phyloP scores from a whole-genome alignment of 2,113 vertebrate species.

The Eulemur macaco region DNA sequence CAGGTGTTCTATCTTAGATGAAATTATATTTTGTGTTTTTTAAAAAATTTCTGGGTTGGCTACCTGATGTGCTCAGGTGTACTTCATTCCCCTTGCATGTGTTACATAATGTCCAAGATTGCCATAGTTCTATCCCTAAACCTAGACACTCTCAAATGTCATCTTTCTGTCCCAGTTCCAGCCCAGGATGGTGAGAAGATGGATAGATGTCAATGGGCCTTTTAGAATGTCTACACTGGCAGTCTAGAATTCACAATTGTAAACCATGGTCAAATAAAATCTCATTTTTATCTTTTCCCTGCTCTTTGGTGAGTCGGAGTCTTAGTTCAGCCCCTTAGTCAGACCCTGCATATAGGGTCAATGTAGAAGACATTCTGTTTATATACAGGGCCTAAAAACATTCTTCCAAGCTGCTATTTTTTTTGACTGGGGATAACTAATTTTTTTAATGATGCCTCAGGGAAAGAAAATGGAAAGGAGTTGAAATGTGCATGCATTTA shows the following conservation, averaged over 20 bases:
- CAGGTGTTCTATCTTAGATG: not conserved
- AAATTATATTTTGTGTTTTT: not conserved
- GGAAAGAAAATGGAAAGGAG: not conserved
- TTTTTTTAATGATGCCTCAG: not conserved
- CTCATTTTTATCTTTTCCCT: not conserved
- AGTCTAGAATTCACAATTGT: not conserved
- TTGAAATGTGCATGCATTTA: not conserved
- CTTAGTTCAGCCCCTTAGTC: not conserved
- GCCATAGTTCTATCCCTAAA: not conserved
- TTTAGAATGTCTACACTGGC: not conserved
- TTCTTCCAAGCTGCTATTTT: not conserved
- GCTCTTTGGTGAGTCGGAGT: not conserved
- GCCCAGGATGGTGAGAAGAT: not conserved
- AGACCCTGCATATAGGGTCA: not conserved
- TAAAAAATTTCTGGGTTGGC: not conserved
- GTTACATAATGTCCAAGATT: not conserved
- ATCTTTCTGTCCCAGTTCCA: not conserved
- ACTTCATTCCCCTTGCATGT: not conserved
- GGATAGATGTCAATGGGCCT: not conserved
- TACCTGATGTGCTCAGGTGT: not conserved
- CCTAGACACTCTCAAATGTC: not conserved
- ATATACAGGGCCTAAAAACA: not conserved
- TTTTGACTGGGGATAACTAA: not conserved
- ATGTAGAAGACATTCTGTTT: not conserved
- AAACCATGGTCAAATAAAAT: not conserved